Evolutionary conservation across 2,888 invertebrate genomes (phyloP), one percentile per base, ranked within the genome.

Genomic region (Thera obeliscata): DNA sequence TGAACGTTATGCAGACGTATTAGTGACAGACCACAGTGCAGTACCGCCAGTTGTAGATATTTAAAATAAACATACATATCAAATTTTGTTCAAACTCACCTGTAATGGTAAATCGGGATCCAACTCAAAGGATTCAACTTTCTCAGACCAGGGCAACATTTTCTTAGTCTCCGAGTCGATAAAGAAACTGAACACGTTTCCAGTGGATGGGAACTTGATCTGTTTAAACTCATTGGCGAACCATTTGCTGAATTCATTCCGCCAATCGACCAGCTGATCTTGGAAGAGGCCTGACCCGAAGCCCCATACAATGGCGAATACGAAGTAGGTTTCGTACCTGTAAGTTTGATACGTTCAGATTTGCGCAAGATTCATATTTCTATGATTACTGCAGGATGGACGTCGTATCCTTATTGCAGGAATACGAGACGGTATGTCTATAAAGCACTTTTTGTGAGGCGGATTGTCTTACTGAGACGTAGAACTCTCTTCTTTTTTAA

Each of bases 171-270:
- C 97, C 0, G 95, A 93, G 79, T 99, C 98, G 67, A 99, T 97
- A 86, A 95, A 98, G 88, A 96, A 99, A 80, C 96, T 97, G 85
- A 99, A 99, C 1, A 99, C 96, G 60, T 96, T 97, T 2, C 97
- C 98, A 2, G 95, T 94, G 0, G 95, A 82, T 0, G 99, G 98
- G 88, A 98, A 98, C 87, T 97, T 97, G 38, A 99, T 95, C 0
- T 96, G 95, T 88, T 98, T 98, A 87, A 98, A 99, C 89, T 99
- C 99, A 74, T 96, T 97, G 33, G 95, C 94, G 95, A 98, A 99
- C 98, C 98, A 99, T 87, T 98, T 98, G 82, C 97, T 97, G 86
- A 99, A 99, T 83, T 99, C 99, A 76, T 96, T 96, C 55, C 98
- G 95, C 96, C 98, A 98, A 85, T 99, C 98, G 3, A 97, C 95